Evolutionary conservation across 2,888 invertebrate species (phyloP).

Genomic region (Drosophila tanythrix): DNA sequence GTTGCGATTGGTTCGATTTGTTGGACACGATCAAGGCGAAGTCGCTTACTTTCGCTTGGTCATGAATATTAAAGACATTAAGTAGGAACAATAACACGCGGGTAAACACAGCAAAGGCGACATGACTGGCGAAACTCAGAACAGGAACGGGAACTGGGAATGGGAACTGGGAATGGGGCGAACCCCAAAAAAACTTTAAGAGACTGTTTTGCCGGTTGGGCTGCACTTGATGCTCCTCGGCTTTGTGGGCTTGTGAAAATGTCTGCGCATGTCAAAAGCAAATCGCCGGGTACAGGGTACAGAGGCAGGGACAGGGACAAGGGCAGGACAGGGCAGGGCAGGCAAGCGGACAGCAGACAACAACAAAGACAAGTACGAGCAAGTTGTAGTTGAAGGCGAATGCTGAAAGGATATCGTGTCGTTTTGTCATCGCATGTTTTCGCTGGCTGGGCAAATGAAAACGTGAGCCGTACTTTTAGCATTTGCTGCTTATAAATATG

Average conservation of each 20-base stretch:
- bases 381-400: slow-evolving; percentile 28
- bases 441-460: slow-evolving; percentile 67
- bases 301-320: background rate
- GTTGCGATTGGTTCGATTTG: slow-evolving; percentile 63
- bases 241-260: slow-evolving; percentile 78
- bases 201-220: slow-evolving; percentile 21
- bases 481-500: slow-evolving; percentile 74
- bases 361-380: slow-evolving; percentile 27
- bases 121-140: slow-evolving; percentile 52
- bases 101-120: slow-evolving; percentile 22
- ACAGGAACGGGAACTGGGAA: slow-evolving; percentile 36
- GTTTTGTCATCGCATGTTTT: slow-evolving; percentile 80
- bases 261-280: slow-evolving; percentile 76
- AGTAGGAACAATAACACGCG: slow-evolving; percentile 77
- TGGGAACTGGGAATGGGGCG: slow-evolving; percentile 14
- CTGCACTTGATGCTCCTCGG: slow-evolving; percentile 75
- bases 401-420: slow-evolving; percentile 78
- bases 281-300: slow-evolving; percentile 19
- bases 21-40: slow-evolving; percentile 80
- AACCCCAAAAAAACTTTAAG: slow-evolving; percentile 17
- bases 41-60: slow-evolving; percentile 82
- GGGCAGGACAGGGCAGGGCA: background rate
- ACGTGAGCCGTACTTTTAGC: slow-evolving; percentile 68
- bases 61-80: slow-evolving; percentile 82
- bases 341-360: slow-evolving; percentile 13